Percentiles rank a stretch among this genome's conserved stretches.
phyloP scores from a whole-genome alignment of 2,797 vertebrate genomes.

The Myotis vivesi region DNA sequence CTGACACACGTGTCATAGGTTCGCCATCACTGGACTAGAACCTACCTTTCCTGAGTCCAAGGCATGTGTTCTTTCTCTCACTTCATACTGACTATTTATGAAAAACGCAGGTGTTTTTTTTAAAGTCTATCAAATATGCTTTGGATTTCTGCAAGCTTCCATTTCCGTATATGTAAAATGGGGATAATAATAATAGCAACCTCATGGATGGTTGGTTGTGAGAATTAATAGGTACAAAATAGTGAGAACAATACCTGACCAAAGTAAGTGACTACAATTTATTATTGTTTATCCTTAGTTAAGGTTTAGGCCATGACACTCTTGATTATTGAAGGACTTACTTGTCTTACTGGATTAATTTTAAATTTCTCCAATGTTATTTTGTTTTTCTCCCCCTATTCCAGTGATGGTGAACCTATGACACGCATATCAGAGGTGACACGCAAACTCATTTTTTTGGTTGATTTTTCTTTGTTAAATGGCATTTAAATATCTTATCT shows the following conservation, averaged over 20 bases:
- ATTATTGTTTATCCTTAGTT: background rate
- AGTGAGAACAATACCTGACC: background rate
- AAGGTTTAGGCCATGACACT: background rate
- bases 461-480: no score
- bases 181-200: background rate
- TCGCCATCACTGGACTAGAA: background rate
- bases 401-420: no score
- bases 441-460: no score
- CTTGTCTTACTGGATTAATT: constrained; percentile 1
- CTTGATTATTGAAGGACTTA: background rate
- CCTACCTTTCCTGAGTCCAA: background rate
- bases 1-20: no score
- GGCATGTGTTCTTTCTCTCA: background rate
- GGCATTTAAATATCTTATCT: no score
- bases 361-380: background rate
- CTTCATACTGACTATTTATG: background rate
- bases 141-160: background rate
- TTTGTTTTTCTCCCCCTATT: background rate
- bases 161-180: background rate
- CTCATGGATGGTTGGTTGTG: background rate
- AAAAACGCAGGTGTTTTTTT: background rate
- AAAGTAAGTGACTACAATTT: background rate
- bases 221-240: constrained; percentile 6
- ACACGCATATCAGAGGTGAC: no score
- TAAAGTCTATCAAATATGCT: background rate